Evolutionary conservation across 2,888 invertebrate species (phyloP), one percentile per base, ranked within the genome.

Genomic region (Cosmopolites sordidus): DNA sequence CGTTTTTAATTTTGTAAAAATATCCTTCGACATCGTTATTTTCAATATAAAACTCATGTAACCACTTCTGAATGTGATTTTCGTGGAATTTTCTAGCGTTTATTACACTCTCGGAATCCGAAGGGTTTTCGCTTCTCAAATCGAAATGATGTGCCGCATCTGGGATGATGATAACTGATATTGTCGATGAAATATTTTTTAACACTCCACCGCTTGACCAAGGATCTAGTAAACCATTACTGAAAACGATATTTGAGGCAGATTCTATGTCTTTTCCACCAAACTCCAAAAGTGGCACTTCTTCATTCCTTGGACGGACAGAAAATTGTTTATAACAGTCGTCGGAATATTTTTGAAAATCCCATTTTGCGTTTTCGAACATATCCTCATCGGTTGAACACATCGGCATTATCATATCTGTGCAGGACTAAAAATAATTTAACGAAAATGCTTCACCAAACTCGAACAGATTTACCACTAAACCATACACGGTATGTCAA

Each of bases 361-460:
- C 80, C 94, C 94, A 97, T 0, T 78, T 67, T 0, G 66, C 58
- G 1, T 83, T 80, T 66, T 89, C 88, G 70, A 94, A 95, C 88
- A 98, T 93, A 66, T 92, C 92, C 8, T 80, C 76, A 1, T 77
- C 73, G 22, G 64, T 65, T 2, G 83, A 76, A 72, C 97, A 97
- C 78, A 89, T 84, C 0, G 97, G 97, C 92, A 96, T 94, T 54
- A 95, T 87, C 89, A 98, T 94, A 75, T 99, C 97, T 16, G 94
- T 93, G 69, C 98, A 98, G 0, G 88, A 80, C 87, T 93, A 76
- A 48, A 64, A 33, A 22, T 22, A 8, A n/a, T n/a, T n/a, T n/a
- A n/a, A n/a, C n/a, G n/a, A n/a, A n/a, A n/a, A n/a, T n/a, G n/a
- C n/a, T n/a, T n/a, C n/a, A n/a, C n/a, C n/a, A n/a, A n/a, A n/a